These are phyloP conservation scores for Caprella mutica DNA, from an alignment of 2,888 invertebrate genomes.

Conservation along the genomic window DNA sequence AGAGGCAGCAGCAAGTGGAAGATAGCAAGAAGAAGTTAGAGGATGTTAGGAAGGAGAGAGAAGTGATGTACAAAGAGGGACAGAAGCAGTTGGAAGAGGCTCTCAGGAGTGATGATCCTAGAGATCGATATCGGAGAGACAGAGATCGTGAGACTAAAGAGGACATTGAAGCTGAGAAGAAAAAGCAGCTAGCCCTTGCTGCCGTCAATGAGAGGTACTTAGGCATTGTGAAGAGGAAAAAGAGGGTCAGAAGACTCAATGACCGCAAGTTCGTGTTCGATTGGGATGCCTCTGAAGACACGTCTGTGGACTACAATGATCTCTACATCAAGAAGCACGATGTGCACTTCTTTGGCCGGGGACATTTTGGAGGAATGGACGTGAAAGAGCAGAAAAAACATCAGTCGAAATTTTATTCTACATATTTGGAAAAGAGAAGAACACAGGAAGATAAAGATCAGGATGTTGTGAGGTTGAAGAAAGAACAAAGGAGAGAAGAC, in stretches of 20 bases:
- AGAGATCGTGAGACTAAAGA: slow-evolving; percentile 32
- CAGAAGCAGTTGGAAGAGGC: slow-evolving; percentile 18
- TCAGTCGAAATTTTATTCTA: slow-evolving; percentile 94
- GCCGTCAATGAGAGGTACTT: slow-evolving; percentile 92
- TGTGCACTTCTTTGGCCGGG: slow-evolving; percentile 88
- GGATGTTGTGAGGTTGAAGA: slow-evolving; percentile 74
- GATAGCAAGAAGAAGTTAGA: slow-evolving; percentile 1
- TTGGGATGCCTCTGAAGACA: slow-evolving; percentile 99
- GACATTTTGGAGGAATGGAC: slow-evolving; percentile 95
- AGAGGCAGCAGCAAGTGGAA: slow-evolving; percentile 63
- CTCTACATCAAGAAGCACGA: slow-evolving; percentile 94
- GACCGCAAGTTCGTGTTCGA: slow-evolving; percentile 99
- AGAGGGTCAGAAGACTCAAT: slow-evolving; percentile 69
- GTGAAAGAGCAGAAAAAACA: slow-evolving; percentile 91
- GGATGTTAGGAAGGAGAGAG: not conserved
- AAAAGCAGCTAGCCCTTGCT: slow-evolving; percentile 55
- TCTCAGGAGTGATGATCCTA: slow-evolving; percentile 36
- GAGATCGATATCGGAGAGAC: slow-evolving; percentile 34
- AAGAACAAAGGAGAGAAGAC: slow-evolving; percentile 87
- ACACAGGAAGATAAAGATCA: slow-evolving; percentile 95
- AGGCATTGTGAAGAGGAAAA: slow-evolving; percentile 53
- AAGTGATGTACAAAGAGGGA: slow-evolving; percentile 9
- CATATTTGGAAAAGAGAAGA: slow-evolving; percentile 81
- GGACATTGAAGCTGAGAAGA: slow-evolving; percentile 30
- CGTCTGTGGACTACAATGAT: slow-evolving; percentile 91